A percentile compares a stretch with the other conserved stretches of the same genome.
These are phyloP conservation scores for Mesocentrotus franciscanus DNA, from an alignment of 53 echinoderm and acorn worm species.

Conservation along the genomic window DNA sequence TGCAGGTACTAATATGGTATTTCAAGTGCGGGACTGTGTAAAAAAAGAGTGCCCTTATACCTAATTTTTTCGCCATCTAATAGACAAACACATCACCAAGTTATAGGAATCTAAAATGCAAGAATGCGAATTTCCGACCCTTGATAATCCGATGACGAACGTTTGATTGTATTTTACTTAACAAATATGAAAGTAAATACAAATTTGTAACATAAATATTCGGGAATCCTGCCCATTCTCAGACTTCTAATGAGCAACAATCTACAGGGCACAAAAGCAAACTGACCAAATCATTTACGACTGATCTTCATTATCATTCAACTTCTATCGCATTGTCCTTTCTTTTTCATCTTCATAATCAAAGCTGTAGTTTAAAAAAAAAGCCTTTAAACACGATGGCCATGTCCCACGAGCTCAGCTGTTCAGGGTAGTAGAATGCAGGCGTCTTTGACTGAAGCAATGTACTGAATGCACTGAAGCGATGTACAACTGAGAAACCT, in stretches of 20 bases:
- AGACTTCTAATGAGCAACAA: neutral
- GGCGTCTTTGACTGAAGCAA: neutral
- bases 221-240: neutral
- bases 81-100: too few relatives aligned
- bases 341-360: neutral
- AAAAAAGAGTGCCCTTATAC: too few relatives aligned
- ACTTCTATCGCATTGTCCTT: neutral
- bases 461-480: neutral
- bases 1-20: too few relatives aligned
- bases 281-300: neutral
- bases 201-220: neutral
- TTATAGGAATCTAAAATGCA: too few relatives aligned
- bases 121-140: neutral
- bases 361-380: neutral
- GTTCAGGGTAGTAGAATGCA: neutral
- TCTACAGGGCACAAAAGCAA: neutral
- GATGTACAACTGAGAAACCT: slow-evolving; percentile 12
- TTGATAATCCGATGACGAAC: neutral
- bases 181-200: neutral
- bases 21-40: too few relatives aligned
- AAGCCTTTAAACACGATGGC: neutral
- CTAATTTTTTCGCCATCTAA: too few relatives aligned
- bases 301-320: neutral
- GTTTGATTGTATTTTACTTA: neutral
- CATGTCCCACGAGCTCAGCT: neutral